Percentiles rank a stretch among this genome's conserved stretches.
These are phyloP conservation scores for Euclidia mi DNA, from an alignment of 2,888 invertebrate species.

Conservation along the genomic window DNA sequence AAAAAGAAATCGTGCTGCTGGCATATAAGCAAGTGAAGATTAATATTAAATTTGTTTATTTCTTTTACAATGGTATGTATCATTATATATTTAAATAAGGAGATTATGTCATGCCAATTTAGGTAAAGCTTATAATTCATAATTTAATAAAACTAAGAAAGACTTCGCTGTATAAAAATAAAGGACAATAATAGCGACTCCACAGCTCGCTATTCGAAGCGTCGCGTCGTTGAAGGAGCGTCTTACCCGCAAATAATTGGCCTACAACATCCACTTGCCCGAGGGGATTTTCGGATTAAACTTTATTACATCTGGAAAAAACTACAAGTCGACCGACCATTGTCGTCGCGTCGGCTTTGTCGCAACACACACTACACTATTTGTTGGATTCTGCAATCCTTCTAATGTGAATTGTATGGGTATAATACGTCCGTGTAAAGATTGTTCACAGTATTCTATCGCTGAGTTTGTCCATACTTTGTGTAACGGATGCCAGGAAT, in stretches of 20 bases:
- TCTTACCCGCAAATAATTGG: slow-evolving; percentile 79
- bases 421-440: neutral
- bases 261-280: slow-evolving; percentile 74
- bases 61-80: too few species aligned
- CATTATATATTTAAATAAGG: too few species aligned
- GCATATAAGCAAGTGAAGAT: too few species aligned
- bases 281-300: slow-evolving; percentile 82
- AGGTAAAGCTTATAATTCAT: too few species aligned
- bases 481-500: too few species aligned
- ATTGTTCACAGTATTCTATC: too few species aligned
- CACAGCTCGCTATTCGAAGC: slow-evolving; percentile 12
- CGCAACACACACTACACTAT: slow-evolving; percentile 57
- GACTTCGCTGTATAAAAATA: neutral
- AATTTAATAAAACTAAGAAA: too few species aligned
- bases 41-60: too few species aligned
- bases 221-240: slow-evolving; percentile 45
- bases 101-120: too few species aligned
- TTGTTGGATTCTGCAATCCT: slow-evolving; percentile 59
- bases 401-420: slow-evolving; percentile 31
- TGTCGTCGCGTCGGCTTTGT: slow-evolving; percentile 62
- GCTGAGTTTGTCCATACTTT: too few species aligned
- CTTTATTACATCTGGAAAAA: slow-evolving; percentile 70
- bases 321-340: slow-evolving; percentile 60
- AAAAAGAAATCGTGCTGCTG: too few species aligned
- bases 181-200: slow-evolving; percentile 21